Evolutionary conservation across 2,888 invertebrate species (phyloP), one percentile per base, ranked within the genome.

Genomic region (Euzophera pinguis): DNA sequence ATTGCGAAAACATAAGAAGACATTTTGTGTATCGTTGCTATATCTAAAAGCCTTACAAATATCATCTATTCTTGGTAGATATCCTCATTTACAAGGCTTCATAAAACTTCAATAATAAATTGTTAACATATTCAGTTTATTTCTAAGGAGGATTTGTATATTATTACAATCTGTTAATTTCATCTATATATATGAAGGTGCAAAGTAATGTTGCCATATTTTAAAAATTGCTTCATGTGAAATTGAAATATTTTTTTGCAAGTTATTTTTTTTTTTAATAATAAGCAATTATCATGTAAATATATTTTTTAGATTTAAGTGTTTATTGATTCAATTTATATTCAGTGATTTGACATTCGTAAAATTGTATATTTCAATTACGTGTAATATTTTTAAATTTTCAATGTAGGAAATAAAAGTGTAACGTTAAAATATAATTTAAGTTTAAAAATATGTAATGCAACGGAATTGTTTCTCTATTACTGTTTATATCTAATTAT

Each of bases 401-500:
- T 45, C 5, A 10, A 10, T 34, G 8, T 45, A 45, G 16, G 10
- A 14, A n/a, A 29, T 34, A 14, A 29, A 8, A 45, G 29, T 14
- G 14, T 34, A 16, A 10, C 37, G 16, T 41, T 41, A 16, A 39
- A 32, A 47, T 45, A 53, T 22, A 50, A 39, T 52, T 57, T 53
- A 52, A 17, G 17, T 43, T 37, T 48, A 41, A 29, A 54, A n/a
- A n/a, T n/a, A 35, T 61, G 57, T 60, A 59, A 55, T 57, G 57
- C 55, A 39, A 56, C 29, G 63, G 63, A 63, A 63, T 65, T 65
- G 63, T 60, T 59, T 63, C 42, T 52, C 13, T 38, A 14, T 42
- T 45, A 56, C 45, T 50, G 35, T 47, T 47, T 37, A 51, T 52
- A 4, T 6, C 22, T 22, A 54, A 45, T 52, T 53, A 27, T n/a